phyloP scores from a whole-genome alignment of 1,140 invertebrate genomes.

The Calephelis nemesis region DNA sequence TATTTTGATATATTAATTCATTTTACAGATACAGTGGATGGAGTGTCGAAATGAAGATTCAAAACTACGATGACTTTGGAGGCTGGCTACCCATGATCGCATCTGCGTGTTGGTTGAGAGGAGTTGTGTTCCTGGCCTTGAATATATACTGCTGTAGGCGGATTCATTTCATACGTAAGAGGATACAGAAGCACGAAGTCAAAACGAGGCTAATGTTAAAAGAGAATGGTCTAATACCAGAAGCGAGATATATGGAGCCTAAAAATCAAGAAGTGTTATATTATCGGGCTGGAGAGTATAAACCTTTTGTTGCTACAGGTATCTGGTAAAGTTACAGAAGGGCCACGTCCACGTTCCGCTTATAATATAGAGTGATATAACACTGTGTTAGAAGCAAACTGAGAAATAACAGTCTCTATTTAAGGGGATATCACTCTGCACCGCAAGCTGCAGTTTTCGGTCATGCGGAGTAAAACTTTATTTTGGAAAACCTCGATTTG shows the following conservation, averaged over 20 bases:
- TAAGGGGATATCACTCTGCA: too few species aligned
- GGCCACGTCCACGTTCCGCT: too few species aligned
- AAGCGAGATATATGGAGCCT: conserved; percentile 30
- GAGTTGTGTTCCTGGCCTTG: conserved; percentile 40
- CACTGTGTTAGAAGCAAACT: too few species aligned
- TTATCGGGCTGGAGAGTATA: conserved; percentile 45
- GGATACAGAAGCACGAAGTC: conserved; percentile 46
- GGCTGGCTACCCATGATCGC: conserved; percentile 59
- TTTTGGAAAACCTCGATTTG: too few species aligned
- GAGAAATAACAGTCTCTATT: too few species aligned
- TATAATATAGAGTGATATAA: too few species aligned
- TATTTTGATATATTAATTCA: too few species aligned
- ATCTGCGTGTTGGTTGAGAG: conserved; percentile 51
- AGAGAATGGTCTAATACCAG: conserved; percentile 46
- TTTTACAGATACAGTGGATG: conserved; percentile 51
- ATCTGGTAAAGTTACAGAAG: too few species aligned
- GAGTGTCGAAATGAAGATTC: conserved; percentile 49
- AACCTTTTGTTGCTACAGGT: conserved; percentile 29
- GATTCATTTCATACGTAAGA: conserved; percentile 34
- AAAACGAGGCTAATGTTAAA: conserved; percentile 36
- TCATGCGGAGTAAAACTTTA: too few species aligned
- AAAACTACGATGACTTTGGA: conserved; percentile 48
- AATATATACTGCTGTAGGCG: conserved; percentile 54
- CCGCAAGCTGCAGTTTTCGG: too few species aligned
- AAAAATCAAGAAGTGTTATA: conserved; percentile 43